Conservation (phyloP, 2,888 invertebrate species). For the Pseudococcus viburni region DNA sequence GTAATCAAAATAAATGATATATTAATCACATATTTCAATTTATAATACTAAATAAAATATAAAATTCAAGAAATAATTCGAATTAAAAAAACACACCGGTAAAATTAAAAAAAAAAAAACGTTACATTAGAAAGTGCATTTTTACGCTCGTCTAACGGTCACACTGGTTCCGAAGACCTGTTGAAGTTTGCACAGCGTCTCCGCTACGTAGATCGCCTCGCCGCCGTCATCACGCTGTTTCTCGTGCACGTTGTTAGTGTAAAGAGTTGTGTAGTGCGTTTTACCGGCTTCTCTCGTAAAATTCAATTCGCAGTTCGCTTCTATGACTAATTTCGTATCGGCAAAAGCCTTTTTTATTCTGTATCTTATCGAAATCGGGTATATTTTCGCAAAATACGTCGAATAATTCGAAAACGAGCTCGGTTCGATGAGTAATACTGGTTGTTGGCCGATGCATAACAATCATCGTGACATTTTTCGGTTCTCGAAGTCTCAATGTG, state of each 20-base stretch:
- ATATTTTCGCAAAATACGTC: neutral
- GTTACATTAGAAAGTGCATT: neutral
- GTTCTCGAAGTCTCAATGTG: neutral
- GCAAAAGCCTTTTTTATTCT: neutral
- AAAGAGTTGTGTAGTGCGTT: conserved; percentile 34
- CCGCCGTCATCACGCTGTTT: neutral
- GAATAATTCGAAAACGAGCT: neutral
- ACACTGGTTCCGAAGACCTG: conserved; percentile 26
- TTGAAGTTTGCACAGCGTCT: conserved; percentile 37
- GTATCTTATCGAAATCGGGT: neutral
- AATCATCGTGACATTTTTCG: neutral
- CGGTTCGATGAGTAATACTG: conserved; percentile 9
- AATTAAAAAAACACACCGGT: too few species aligned
- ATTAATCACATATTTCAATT: too few species aligned
- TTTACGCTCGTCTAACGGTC: neutral
- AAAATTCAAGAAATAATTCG: too few species aligned
- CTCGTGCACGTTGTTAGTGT: conserved; percentile 3
- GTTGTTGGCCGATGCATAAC: neutral
- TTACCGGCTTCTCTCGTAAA: conserved; percentile 34
- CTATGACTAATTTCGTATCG: neutral
- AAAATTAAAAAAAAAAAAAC: too few species aligned
- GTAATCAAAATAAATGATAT: too few species aligned
- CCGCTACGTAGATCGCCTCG: neutral
- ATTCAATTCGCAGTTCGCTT: conserved; percentile 6
- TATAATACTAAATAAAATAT: too few species aligned